Conservation (phyloP, 2,888 invertebrate genomes). For the Rhodophaea formosa region DNA sequence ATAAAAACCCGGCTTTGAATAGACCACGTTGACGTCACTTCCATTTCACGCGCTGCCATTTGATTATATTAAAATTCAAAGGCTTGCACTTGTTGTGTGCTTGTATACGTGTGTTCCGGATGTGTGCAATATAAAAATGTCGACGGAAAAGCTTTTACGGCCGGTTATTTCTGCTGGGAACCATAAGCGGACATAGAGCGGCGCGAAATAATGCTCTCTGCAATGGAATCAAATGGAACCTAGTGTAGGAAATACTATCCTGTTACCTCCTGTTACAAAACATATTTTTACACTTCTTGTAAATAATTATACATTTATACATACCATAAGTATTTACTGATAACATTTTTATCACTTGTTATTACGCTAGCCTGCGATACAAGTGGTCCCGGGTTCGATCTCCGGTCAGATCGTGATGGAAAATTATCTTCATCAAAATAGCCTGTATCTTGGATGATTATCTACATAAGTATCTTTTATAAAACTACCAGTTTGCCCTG, state of each 20-base stretch:
- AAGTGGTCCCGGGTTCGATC: too few relatives aligned
- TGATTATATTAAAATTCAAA: slow-evolving; percentile 36
- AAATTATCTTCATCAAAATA: too few relatives aligned
- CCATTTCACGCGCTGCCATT: slow-evolving; percentile 26
- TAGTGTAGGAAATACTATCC: slow-evolving; percentile 8
- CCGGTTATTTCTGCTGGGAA: slow-evolving; percentile 63
- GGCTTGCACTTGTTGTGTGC: slow-evolving; percentile 26
- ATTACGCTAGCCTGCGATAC: too few relatives aligned
- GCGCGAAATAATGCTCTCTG: slow-evolving; percentile 14
- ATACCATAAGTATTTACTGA: too few relatives aligned
- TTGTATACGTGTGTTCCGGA: slow-evolving; percentile 37
- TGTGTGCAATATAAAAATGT: slow-evolving; percentile 69
- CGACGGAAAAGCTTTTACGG: slow-evolving; percentile 69
- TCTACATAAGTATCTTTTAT: too few relatives aligned
- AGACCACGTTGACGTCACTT: slow-evolving; percentile 13
- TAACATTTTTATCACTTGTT: too few relatives aligned
- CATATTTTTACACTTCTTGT: background rate
- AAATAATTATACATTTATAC: too few relatives aligned
- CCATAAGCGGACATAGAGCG: slow-evolving; percentile 39
- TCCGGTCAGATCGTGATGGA: too few relatives aligned
- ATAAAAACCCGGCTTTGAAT: slow-evolving; percentile 12
- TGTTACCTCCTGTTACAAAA: too few relatives aligned
- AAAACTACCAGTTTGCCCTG: too few relatives aligned
- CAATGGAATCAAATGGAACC: slow-evolving; percentile 8
- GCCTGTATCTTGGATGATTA: too few relatives aligned